Evolutionary conservation across 2,888 invertebrate species (phyloP).

Genomic region (Clanis bilineata): DNA sequence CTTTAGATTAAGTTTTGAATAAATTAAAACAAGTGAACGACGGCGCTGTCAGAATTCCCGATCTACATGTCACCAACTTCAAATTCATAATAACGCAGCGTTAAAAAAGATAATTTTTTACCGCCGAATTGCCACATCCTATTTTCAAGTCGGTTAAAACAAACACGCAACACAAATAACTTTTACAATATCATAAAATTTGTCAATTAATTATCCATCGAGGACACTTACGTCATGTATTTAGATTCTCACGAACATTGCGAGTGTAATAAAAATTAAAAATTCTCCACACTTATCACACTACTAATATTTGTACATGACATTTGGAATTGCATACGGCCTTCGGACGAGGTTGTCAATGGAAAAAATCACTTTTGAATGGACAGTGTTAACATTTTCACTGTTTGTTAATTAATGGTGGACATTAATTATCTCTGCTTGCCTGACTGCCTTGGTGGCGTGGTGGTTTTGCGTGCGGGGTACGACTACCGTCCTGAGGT

Average conservation of each 20-base stretch:
- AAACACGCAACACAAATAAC: slow-evolving; percentile 22
- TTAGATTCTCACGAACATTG: slow-evolving; percentile 19
- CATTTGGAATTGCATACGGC: slow-evolving; percentile 14
- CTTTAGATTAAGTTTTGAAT: no score
- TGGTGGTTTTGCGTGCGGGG: no score
- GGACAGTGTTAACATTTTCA: neutral
- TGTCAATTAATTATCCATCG: slow-evolving; percentile 32
- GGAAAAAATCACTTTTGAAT: neutral
- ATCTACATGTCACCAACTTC: slow-evolving; percentile 15
- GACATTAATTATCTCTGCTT: no score
- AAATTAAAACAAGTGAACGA: no score
- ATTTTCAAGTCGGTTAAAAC: slow-evolving; percentile 4
- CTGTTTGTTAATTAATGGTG: no score
- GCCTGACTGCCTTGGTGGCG: no score
- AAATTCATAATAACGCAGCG: no score
- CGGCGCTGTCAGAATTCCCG: no score
- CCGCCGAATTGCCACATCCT: slow-evolving; percentile 18
- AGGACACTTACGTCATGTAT: slow-evolving; percentile 22
- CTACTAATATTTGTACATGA: slow-evolving; percentile 18
- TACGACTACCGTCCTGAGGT: no score
- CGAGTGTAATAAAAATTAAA: slow-evolving; percentile 17
- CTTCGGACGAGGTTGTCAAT: slow-evolving; percentile 7
- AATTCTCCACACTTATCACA: slow-evolving; percentile 18
- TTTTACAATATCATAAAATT: slow-evolving; percentile 13
- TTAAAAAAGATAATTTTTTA: no score